phyloP scores from a whole-genome alignment of 2,888 invertebrate genomes.

The Nycteola revayana region DNA sequence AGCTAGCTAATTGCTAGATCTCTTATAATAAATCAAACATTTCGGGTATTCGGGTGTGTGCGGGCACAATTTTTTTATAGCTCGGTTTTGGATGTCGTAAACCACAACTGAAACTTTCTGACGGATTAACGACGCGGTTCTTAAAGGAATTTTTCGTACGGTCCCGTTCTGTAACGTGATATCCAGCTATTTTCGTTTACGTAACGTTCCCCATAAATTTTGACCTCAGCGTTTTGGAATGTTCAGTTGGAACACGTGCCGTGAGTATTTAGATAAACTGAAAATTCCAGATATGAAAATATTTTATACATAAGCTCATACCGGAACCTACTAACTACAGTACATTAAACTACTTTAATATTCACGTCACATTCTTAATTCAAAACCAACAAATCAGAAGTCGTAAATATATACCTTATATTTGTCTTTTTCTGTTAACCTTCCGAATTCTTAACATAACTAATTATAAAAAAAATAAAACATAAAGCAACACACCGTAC shows the following conservation, averaged over 20 bases:
- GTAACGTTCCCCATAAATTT: constrained; percentile 21
- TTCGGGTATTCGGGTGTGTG: constrained; percentile 60
- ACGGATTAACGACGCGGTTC: constrained; percentile 46
- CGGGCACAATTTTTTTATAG: constrained; percentile 62
- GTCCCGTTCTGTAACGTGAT: constrained; percentile 24
- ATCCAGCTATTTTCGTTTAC: constrained; percentile 20
- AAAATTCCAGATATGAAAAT: too few relatives aligned
- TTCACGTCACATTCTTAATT: too few relatives aligned
- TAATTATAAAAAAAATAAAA: too few relatives aligned
- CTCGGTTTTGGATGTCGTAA: constrained; percentile 53
- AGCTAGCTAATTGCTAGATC: constrained; percentile 72
- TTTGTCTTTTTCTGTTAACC: too few relatives aligned
- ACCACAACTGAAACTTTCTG: constrained; percentile 54
- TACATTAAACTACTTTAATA: too few relatives aligned
- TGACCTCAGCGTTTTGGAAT: constrained; percentile 12
- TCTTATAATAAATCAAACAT: constrained; percentile 72
- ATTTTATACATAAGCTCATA: too few relatives aligned
- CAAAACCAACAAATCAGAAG: too few relatives aligned
- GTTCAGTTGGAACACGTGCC: not conserved
- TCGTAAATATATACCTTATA: too few relatives aligned
- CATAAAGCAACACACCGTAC: too few relatives aligned
- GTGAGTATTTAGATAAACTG: too few relatives aligned
- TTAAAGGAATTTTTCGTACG: constrained; percentile 36
- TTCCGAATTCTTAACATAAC: too few relatives aligned
- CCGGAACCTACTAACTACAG: too few relatives aligned